Conservation (phyloP, 2,888 invertebrate species). For the Griposia aprilina region DNA sequence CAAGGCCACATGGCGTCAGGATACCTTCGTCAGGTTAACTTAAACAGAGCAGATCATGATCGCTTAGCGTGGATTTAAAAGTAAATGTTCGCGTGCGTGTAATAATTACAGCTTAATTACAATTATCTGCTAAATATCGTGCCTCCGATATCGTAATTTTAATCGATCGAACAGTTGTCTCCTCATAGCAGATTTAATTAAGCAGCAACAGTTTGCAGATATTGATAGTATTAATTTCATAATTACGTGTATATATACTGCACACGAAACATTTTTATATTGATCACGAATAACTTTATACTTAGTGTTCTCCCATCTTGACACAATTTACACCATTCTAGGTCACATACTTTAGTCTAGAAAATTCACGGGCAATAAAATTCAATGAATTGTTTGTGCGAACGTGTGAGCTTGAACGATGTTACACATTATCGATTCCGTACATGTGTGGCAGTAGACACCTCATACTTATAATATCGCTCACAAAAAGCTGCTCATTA, state of each 20-base stretch:
- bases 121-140: constrained; percentile 59
- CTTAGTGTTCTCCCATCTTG: constrained; percentile 34
- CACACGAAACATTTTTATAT: constrained; percentile 48
- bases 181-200: constrained; percentile 44
- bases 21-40: constrained; percentile 21
- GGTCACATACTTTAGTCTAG: constrained; percentile 57
- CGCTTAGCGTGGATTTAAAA: constrained; percentile 18
- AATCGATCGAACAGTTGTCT: constrained; percentile 47
- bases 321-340: constrained; percentile 50
- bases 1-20: constrained; percentile 42
- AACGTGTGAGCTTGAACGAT: constrained; percentile 56
- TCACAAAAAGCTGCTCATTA: constrained; percentile 67
- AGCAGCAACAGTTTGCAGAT: constrained; percentile 26
- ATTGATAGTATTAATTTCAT: constrained; percentile 50
- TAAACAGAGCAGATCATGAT: constrained; percentile 54
- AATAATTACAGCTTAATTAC: constrained; percentile 42
- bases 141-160: constrained; percentile 53
- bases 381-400: constrained; percentile 55
- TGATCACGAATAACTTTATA: constrained; percentile 46
- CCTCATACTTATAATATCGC: constrained; percentile 37
- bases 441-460: constrained; percentile 48
- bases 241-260: constrained; percentile 37
- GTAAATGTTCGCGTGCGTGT: constrained; percentile 43
- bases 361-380: constrained; percentile 62
- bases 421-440: constrained; percentile 52